A percentile compares a stretch with the other conserved stretches of the same genome.
Evolutionary conservation across 2,888 invertebrate species (phyloP).

Genomic region (Choreutis nemorana): DNA sequence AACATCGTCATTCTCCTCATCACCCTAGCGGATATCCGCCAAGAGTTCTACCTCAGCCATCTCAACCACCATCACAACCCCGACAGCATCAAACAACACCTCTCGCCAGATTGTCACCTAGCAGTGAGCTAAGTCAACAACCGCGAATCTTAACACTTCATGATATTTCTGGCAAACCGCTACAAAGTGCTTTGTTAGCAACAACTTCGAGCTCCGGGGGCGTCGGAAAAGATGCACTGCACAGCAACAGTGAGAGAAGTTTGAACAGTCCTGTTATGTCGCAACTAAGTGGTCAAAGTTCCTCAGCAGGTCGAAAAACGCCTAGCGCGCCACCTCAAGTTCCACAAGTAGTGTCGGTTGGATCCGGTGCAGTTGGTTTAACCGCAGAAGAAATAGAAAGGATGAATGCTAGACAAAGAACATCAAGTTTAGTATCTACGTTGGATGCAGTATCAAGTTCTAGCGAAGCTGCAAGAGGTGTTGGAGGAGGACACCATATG

Average conservation of each 20-base stretch:
- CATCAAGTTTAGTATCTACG: slow-evolving; percentile 90
- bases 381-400: slow-evolving; percentile 94
- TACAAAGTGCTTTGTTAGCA: slow-evolving; percentile 88
- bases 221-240: slow-evolving; percentile 86
- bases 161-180: slow-evolving; percentile 91
- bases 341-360: slow-evolving; percentile 72
- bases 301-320: slow-evolving; percentile 79
- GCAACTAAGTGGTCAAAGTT: slow-evolving; percentile 87
- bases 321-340: slow-evolving; percentile 73
- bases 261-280: slow-evolving; percentile 94
- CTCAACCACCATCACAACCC: slow-evolving; percentile 72
- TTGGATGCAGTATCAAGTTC: slow-evolving; percentile 94
- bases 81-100: slow-evolving; percentile 90
- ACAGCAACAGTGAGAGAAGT: slow-evolving; percentile 91
- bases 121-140: slow-evolving; percentile 91
- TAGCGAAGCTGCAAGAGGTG: slow-evolving; percentile 79
- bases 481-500: slow-evolving; percentile 72
- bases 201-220: slow-evolving; percentile 90
- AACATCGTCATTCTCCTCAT: slow-evolving; percentile 80
- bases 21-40: slow-evolving; percentile 80
- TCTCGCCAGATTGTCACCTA: slow-evolving; percentile 87
- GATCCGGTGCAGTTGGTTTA: slow-evolving; percentile 77
- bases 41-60: slow-evolving; percentile 73
- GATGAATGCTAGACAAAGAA: slow-evolving; percentile 85
- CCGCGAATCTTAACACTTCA: slow-evolving; percentile 92